Percentiles rank a stretch among this genome's conserved stretches.
phyloP scores from a whole-genome alignment of 2,797 vertebrate genomes.

The Columba guinea region DNA sequence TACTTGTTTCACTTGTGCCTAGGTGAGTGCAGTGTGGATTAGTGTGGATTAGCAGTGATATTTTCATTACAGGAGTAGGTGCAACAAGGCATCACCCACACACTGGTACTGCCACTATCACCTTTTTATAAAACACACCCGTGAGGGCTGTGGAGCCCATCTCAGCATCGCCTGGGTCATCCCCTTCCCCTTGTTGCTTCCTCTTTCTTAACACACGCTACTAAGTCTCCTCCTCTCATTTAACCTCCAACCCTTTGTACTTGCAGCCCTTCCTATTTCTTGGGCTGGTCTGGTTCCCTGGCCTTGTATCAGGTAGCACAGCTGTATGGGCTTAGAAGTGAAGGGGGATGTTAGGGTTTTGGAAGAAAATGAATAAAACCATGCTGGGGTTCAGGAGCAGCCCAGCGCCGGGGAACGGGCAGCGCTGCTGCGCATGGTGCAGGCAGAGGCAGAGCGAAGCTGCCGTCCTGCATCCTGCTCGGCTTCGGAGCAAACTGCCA shows the following conservation, averaged over 20 bases:
- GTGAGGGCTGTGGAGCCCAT: not conserved
- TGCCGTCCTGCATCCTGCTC: not conserved
- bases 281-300: not conserved
- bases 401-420: accelerated
- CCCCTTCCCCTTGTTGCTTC: not conserved
- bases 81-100: not conserved
- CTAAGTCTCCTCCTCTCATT: not conserved
- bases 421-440: not conserved
- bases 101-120: accelerated
- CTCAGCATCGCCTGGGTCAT: accelerated
- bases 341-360: accelerated
- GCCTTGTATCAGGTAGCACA: not conserved
- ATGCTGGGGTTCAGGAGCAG: not conserved
- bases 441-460: not conserved
- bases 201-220: not conserved
- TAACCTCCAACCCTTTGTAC: not conserved
- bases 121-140: not conserved
- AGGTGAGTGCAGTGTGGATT: accelerated
- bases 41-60: not conserved
- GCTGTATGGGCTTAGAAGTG: not conserved
- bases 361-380: not conserved
- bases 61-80: not conserved
- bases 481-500: not conserved
- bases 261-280: not conserved
- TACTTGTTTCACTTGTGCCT: not conserved